phyloP scores from a whole-genome alignment of 2,888 invertebrate species.

The Phasia obesa region DNA sequence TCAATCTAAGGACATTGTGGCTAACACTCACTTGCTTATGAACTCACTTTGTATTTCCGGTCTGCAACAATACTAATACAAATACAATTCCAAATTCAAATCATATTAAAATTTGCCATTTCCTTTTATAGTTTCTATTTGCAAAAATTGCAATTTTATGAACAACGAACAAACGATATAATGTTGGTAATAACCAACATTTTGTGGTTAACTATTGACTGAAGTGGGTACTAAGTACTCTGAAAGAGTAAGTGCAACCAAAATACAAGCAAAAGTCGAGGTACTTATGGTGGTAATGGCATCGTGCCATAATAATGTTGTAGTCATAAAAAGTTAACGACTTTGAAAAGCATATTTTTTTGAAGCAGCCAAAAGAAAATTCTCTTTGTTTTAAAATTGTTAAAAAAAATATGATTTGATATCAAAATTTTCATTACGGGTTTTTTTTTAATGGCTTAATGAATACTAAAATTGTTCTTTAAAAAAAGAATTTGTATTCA shows the following conservation, averaged over 20 bases:
- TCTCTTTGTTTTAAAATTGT: neutral
- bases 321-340: conserved; percentile 30
- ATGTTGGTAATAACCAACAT: conserved; percentile 60
- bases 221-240: conserved; percentile 35
- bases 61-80: conserved; percentile 12
- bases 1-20: too few species aligned
- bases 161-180: conserved; percentile 42
- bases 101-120: conserved; percentile 15
- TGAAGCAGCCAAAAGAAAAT: neutral
- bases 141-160: conserved; percentile 27
- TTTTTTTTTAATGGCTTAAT: neutral
- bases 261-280: conserved; percentile 25
- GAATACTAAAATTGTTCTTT: neutral
- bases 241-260: conserved; percentile 21
- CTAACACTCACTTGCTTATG: too few species aligned
- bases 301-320: conserved; percentile 50
- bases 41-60: conserved; percentile 11
- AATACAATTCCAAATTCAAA: neutral
- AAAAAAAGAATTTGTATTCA: too few species aligned
- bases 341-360: conserved; percentile 4
- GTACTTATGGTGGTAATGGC: conserved; percentile 28
- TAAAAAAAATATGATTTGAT: neutral
- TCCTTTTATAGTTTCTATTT: conserved; percentile 30
- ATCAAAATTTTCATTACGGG: neutral
- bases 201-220: conserved; percentile 63